phyloP scores from a whole-genome alignment of 1,140 invertebrate genomes.

The Dendroctonus valens region DNA sequence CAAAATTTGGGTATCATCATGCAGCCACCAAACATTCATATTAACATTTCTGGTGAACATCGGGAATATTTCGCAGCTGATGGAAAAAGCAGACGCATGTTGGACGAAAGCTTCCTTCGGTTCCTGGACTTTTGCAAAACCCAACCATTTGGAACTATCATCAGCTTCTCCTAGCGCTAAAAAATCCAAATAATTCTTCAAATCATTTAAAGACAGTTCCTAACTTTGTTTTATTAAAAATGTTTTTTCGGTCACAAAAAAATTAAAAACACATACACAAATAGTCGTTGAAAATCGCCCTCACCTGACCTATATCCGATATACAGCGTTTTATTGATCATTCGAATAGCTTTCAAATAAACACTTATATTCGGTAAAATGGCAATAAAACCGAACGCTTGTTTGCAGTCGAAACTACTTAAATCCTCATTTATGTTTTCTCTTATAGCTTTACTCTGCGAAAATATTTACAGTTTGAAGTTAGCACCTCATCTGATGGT shows the following conservation, averaged over 20 bases:
- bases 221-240: no score
- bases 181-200: no score
- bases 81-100: slow-evolving; percentile 45
- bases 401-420: slow-evolving; percentile 9
- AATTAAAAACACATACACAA: neutral
- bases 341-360: slow-evolving; percentile 5
- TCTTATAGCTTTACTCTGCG: no score
- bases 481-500: no score
- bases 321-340: neutral
- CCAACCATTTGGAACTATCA: slow-evolving; percentile 39
- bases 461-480: no score
- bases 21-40: slow-evolving; percentile 44
- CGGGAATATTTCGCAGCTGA: slow-evolving; percentile 48
- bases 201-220: no score
- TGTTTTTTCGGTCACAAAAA: no score
- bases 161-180: neutral
- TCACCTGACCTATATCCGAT: neutral
- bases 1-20: slow-evolving; percentile 45
- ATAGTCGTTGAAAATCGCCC: neutral
- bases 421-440: slow-evolving; percentile 6
- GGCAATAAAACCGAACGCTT: slow-evolving; percentile 6
- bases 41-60: slow-evolving; percentile 36
- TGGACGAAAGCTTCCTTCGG: slow-evolving; percentile 46
- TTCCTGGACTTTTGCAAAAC: slow-evolving; percentile 44
- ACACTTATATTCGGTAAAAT: neutral